phyloP scores from a whole-genome alignment of 2,888 invertebrate genomes.

The Plutella xylostella region DNA sequence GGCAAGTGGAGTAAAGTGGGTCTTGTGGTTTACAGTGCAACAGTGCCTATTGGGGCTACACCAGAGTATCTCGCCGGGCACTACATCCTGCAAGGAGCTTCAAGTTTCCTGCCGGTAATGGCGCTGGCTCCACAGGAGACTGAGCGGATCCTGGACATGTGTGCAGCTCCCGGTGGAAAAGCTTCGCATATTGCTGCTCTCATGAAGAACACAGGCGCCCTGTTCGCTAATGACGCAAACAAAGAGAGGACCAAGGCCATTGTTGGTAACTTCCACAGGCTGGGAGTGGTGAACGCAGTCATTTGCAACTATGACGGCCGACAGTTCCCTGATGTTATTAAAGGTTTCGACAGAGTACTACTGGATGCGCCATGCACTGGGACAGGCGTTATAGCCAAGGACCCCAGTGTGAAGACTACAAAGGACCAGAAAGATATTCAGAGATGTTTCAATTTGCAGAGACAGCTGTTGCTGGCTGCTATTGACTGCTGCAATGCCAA shows the following conservation, averaged over 20 bases:
- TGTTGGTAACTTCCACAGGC: slow-evolving; percentile 95
- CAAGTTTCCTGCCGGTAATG: slow-evolving; percentile 98
- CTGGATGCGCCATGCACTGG: slow-evolving; percentile 99
- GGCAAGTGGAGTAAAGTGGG: slow-evolving; percentile 99
- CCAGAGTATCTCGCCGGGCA: slow-evolving; percentile 99
- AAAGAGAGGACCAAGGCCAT: slow-evolving; percentile 91
- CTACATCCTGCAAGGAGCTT: slow-evolving; percentile 96
- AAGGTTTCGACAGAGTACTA: slow-evolving; percentile 94
- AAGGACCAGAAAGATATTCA: slow-evolving; percentile 92
- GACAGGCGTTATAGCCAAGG: slow-evolving; percentile 97
- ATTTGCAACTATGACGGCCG: slow-evolving; percentile 92
- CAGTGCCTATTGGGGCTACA: slow-evolving; percentile 97
- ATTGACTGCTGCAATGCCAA: slow-evolving; percentile 96
- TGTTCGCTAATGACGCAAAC: slow-evolving; percentile 97
- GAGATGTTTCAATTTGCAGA: slow-evolving; percentile 91
- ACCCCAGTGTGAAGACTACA: slow-evolving; percentile 93
- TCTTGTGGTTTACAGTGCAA: slow-evolving; percentile 94
- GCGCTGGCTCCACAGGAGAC: slow-evolving; percentile 96
- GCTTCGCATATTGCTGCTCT: slow-evolving; percentile 97
- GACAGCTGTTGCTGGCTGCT: slow-evolving; percentile 93
- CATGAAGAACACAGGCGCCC: slow-evolving; percentile 97
- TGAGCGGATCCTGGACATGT: slow-evolving; percentile 95
- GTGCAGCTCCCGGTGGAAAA: slow-evolving; percentile 98
- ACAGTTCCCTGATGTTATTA: slow-evolving; percentile 84
- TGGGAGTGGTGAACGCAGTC: slow-evolving; percentile 95